Percentiles rank a stretch among this genome's conserved stretches.
Evolutionary conservation across 2,113 vertebrate genomes (phyloP).

Genomic region (Bungarus multicinctus): DNA sequence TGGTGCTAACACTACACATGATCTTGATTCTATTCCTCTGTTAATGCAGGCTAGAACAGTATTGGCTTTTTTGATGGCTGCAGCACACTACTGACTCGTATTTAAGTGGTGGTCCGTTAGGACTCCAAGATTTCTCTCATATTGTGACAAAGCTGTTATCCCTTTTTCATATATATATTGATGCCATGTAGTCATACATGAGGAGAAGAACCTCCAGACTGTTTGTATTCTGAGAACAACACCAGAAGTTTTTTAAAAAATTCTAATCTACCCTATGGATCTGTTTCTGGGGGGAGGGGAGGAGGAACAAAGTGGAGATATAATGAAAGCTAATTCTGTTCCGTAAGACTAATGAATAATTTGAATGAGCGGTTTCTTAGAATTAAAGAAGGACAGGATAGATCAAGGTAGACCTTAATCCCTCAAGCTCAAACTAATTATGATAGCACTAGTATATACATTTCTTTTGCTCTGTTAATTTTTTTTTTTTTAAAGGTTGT

Average conservation of each 20-base stretch:
- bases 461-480: neutral
- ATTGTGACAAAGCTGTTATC: neutral
- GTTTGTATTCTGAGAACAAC: neutral
- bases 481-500: neutral
- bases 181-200: neutral
- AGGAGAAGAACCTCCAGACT: neutral
- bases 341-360: neutral
- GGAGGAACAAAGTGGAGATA: neutral
- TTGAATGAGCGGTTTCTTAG: neutral
- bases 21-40: neutral
- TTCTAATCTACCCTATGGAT: neutral
- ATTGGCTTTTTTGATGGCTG: neutral
- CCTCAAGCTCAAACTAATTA: neutral
- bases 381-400: neutral
- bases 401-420: neutral
- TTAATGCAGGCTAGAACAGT: neutral
- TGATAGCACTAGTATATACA: neutral
- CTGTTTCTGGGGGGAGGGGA: accelerated
- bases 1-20: neutral
- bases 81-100: neutral
- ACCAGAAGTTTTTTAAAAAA: neutral
- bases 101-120: neutral
- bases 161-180: neutral
- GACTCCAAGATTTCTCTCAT: neutral
- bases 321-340: neutral